Evolutionary conservation across 2,888 invertebrate species (phyloP).

Genomic region (Elmis aenea): DNA sequence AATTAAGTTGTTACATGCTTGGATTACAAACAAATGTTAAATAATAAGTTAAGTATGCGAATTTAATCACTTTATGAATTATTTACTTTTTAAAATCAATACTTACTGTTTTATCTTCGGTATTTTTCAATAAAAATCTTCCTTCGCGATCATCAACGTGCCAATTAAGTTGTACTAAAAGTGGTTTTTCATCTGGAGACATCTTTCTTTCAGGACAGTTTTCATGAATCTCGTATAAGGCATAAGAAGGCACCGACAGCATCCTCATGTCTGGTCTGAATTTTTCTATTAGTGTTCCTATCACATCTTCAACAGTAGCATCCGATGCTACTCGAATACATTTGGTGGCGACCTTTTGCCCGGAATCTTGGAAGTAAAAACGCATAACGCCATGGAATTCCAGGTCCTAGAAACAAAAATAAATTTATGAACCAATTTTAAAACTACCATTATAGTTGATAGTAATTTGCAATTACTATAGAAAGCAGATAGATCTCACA

Average conservation of each 20-base stretch:
- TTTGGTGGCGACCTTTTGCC: slow-evolving; percentile 97
- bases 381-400: slow-evolving; percentile 99
- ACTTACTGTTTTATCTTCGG: slow-evolving; percentile 75
- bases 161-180: slow-evolving; percentile 98
- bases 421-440: too few relatives aligned
- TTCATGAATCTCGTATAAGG: slow-evolving; percentile 66
- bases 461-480: too few relatives aligned
- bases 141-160: slow-evolving; percentile 98
- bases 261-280: slow-evolving; percentile 99
- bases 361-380: slow-evolving; percentile 98
- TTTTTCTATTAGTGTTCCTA: slow-evolving; percentile 95
- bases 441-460: too few relatives aligned
- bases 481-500: too few relatives aligned
- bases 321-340: slow-evolving; percentile 97
- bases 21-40: too few relatives aligned
- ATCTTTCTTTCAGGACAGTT: slow-evolving; percentile 77
- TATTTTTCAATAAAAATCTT: slow-evolving; percentile 86
- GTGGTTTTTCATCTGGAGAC: slow-evolving; percentile 87
- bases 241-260: slow-evolving; percentile 72
- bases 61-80: neutral
- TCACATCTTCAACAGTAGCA: slow-evolving; percentile 93
- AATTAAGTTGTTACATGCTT: too few relatives aligned
- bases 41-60: neutral
- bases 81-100: neutral
- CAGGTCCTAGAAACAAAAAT: slow-evolving; percentile 70